A percentile compares a stretch with the other conserved stretches of the same genome.
Conservation (phyloP, 2,113 vertebrate species). For the Apteryx mantelli region DNA sequence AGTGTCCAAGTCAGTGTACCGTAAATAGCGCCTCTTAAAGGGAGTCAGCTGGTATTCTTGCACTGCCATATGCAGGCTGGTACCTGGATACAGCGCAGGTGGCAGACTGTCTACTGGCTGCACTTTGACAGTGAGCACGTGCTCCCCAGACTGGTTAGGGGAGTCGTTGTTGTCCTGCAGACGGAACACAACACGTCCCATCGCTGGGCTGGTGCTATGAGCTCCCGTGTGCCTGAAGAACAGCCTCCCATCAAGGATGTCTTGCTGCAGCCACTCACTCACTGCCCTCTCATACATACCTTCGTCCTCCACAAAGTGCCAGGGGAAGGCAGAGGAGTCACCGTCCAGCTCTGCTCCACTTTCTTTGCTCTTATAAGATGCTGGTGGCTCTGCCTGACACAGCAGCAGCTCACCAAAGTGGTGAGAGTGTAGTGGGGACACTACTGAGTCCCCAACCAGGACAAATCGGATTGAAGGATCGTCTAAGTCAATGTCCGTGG, state of each 20-base stretch:
- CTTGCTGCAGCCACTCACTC: slow-evolving; percentile 83
- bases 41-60: slow-evolving; percentile 69
- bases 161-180: slow-evolving; percentile 85
- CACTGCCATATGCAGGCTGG: slow-evolving; percentile 72
- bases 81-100: slow-evolving; percentile 62
- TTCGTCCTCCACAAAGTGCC: slow-evolving; percentile 78
- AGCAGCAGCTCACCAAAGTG: slow-evolving; percentile 77
- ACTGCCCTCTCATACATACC: slow-evolving; percentile 84
- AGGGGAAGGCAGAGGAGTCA: slow-evolving; percentile 15
- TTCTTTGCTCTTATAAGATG: neutral
- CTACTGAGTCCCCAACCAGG: slow-evolving; percentile 26
- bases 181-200: slow-evolving; percentile 75
- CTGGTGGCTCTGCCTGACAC: slow-evolving; percentile 73
- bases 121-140: slow-evolving; percentile 59
- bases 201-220: slow-evolving; percentile 73
- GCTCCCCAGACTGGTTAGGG: slow-evolving; percentile 78
- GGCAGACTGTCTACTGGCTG: slow-evolving; percentile 61
- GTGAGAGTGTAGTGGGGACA: neutral
- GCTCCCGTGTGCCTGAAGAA: slow-evolving; percentile 81
- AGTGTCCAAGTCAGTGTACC: slow-evolving; percentile 66
- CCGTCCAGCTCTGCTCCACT: slow-evolving; percentile 18
- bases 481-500: slow-evolving; percentile 84
- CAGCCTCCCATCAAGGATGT: slow-evolving; percentile 83
- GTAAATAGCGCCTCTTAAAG: slow-evolving; percentile 64
- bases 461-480: slow-evolving; percentile 81